Conservation (phyloP, 1,140 invertebrate genomes). For the Philotrypesis tridentata region DNA sequence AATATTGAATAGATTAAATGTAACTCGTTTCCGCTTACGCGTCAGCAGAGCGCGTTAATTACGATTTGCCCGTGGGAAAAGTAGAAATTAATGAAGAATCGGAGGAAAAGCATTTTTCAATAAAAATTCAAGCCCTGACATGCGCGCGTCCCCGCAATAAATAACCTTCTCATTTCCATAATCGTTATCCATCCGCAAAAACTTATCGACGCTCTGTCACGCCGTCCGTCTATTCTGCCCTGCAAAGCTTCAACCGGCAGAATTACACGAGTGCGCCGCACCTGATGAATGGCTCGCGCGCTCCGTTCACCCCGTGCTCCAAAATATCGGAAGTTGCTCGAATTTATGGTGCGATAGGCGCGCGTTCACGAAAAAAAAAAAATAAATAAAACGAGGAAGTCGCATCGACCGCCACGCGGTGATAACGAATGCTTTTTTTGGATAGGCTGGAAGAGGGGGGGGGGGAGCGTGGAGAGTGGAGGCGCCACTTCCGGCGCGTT, state of each 20-base stretch:
- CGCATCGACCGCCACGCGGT: background rate
- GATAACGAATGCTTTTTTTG: background rate
- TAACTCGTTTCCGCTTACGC: background rate
- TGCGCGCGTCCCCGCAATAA: background rate
- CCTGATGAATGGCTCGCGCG: conserved; percentile 57
- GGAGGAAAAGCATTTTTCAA: background rate
- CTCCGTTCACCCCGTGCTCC: conserved; percentile 41
- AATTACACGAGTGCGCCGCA: conserved; percentile 30
- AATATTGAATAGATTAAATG: background rate
- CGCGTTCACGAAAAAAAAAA: conserved; percentile 30
- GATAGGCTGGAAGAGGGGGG: background rate
- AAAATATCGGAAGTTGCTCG: conserved; percentile 60
- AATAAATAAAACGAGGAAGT: conserved; percentile 1
- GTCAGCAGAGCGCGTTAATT: background rate
- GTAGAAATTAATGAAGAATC: background rate
- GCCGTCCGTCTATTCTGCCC: conserved; percentile 37
- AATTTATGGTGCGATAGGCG: conserved; percentile 59
- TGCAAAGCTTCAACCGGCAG: conserved; percentile 45
- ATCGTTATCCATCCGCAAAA: conserved; percentile 39
- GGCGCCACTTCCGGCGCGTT: background rate
- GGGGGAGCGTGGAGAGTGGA: too few species aligned
- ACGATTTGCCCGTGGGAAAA: background rate
- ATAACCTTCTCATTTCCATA: background rate
- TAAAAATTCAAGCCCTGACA: background rate
- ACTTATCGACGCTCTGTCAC: conserved; percentile 57